These are phyloP conservation scores for Agrypnia vestita DNA, from an alignment of 1,140 invertebrate species.

Conservation along the genomic window DNA sequence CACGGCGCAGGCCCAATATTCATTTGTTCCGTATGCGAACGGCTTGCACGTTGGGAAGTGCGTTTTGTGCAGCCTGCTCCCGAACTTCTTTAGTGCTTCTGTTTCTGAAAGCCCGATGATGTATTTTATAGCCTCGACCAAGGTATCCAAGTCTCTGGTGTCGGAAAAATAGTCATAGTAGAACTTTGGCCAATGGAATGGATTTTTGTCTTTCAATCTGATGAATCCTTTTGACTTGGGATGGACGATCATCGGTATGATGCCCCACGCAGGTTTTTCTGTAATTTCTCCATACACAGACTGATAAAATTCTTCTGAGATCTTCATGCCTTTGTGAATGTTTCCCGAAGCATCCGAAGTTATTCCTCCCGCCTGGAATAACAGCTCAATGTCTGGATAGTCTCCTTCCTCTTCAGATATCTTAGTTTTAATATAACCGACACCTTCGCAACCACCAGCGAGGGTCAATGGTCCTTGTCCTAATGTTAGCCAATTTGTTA, in stretches of 20 bases:
- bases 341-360: slow-evolving; percentile 78
- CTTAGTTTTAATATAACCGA: slow-evolving; percentile 75
- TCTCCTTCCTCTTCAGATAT: slow-evolving; percentile 72
- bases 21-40: slow-evolving; percentile 68
- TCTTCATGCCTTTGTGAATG: slow-evolving; percentile 73
- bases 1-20: slow-evolving; percentile 72
- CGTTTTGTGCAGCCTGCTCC: slow-evolving; percentile 66
- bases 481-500: slow-evolving; percentile 65
- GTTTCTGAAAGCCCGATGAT: slow-evolving; percentile 63
- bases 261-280: slow-evolving; percentile 68
- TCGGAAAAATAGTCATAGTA: slow-evolving; percentile 61
- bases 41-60: slow-evolving; percentile 71
- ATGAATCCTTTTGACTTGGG: slow-evolving; percentile 84
- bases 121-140: slow-evolving; percentile 66
- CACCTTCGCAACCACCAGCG: slow-evolving; percentile 74
- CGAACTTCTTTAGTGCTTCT: slow-evolving; percentile 64
- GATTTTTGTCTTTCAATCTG: slow-evolving; percentile 80
- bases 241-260: slow-evolving; percentile 72
- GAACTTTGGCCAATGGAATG: slow-evolving; percentile 73
- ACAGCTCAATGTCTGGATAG: slow-evolving; percentile 78
- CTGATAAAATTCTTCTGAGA: slow-evolving; percentile 76
- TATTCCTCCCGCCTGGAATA: slow-evolving; percentile 73
- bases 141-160: slow-evolving; percentile 64
- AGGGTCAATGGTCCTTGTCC: slow-evolving; percentile 71
- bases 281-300: slow-evolving; percentile 72